phyloP scores from a whole-genome alignment of 1,140 invertebrate species.

The Stenopsyche tienmushanensis region DNA sequence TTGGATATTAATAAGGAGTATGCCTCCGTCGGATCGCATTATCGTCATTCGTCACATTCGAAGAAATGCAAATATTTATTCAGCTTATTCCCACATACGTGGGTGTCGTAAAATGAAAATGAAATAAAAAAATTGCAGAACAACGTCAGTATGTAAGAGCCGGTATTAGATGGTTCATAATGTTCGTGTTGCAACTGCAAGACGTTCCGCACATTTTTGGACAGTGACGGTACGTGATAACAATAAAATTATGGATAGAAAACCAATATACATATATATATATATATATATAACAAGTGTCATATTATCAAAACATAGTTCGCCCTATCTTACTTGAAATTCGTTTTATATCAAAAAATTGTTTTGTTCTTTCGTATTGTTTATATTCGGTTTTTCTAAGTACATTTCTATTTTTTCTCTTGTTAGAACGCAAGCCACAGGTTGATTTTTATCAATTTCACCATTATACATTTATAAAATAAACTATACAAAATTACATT shows the following conservation, averaged over 20 bases:
- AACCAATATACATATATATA: slow-evolving; percentile 1
- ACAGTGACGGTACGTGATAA: slow-evolving; percentile 17
- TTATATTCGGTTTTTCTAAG: too few species aligned
- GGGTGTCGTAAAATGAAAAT: slow-evolving; percentile 12
- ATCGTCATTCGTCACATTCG: slow-evolving; percentile 8
- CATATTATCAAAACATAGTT: background rate
- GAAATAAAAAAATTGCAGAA: background rate
- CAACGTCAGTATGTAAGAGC: slow-evolving; percentile 26
- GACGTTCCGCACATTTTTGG: slow-evolving; percentile 28
- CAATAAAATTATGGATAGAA: slow-evolving; percentile 10
- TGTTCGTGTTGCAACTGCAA: slow-evolving; percentile 39
- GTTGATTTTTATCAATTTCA: too few species aligned
- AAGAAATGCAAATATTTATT: slow-evolving; percentile 19
- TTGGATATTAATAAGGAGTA: too few species aligned
- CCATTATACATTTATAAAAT: too few species aligned
- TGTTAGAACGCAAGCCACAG: too few species aligned
- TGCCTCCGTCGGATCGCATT: too few species aligned
- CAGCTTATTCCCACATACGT: slow-evolving; percentile 16
- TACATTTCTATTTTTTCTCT: too few species aligned
- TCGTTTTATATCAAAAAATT: background rate
- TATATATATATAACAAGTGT: background rate
- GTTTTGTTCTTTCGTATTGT: too few species aligned
- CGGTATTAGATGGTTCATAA: slow-evolving; percentile 37
- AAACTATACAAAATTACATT: too few species aligned
- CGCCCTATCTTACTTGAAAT: background rate